Conservation (phyloP, 23 tunicate genomes). For the Halocynthia roretzi region DNA sequence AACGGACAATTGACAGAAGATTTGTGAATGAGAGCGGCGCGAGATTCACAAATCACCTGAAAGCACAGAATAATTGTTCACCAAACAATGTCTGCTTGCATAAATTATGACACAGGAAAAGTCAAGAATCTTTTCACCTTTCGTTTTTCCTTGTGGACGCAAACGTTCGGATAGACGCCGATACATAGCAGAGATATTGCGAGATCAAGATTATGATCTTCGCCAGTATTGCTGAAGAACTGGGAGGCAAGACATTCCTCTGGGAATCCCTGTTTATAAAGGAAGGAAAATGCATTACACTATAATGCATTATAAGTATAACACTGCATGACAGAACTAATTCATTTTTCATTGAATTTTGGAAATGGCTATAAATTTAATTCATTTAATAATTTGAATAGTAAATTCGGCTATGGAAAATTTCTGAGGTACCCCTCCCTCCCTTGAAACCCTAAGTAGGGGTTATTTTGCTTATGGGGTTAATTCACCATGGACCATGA, state of each 20-base stretch:
- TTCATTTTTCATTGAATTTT: too few species aligned
- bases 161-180: slow-evolving; percentile 83
- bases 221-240: slow-evolving; percentile 45
- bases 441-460: too few species aligned
- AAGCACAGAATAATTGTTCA: not conserved
- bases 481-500: too few species aligned
- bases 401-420: too few species aligned
- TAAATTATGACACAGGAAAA: not conserved
- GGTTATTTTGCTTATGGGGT: too few species aligned
- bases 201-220: slow-evolving; percentile 59
- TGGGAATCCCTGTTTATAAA: slow-evolving; percentile 70
- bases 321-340: too few species aligned
- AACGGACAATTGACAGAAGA: slow-evolving; percentile 91
- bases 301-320: too few species aligned
- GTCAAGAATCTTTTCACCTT: slow-evolving; percentile 22
- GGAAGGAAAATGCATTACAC: too few species aligned
- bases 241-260: slow-evolving; percentile 60
- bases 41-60: slow-evolving; percentile 66
- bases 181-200: slow-evolving; percentile 74
- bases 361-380: too few species aligned
- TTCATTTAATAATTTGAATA: too few species aligned
- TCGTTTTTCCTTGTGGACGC: slow-evolving; percentile 84
- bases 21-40: slow-evolving; percentile 88
- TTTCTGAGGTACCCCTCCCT: too few species aligned
- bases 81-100: not conserved